Evolutionary conservation across 2,888 invertebrate genomes (phyloP).

Genomic region (Heliconius hortense): DNA sequence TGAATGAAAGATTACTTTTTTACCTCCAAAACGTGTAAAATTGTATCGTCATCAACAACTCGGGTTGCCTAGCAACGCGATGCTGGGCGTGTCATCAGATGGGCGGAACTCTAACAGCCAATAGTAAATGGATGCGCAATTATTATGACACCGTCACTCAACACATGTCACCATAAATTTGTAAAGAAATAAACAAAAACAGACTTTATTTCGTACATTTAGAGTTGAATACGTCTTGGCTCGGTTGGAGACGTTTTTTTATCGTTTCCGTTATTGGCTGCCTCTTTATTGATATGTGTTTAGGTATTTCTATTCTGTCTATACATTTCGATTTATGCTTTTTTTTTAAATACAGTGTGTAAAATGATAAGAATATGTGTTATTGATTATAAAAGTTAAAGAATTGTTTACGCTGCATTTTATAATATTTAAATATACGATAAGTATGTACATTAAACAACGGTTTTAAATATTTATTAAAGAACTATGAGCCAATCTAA

Average conservation of each 20-base stretch:
- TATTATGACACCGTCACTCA: slow-evolving; percentile 75
- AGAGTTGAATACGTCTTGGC: slow-evolving; percentile 43
- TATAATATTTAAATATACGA: no score
- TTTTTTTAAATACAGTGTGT: neutral
- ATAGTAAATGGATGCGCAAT: slow-evolving; percentile 66
- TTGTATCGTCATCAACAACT: slow-evolving; percentile 30
- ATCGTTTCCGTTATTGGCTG: slow-evolving; percentile 61
- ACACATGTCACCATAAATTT: slow-evolving; percentile 55
- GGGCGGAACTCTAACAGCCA: slow-evolving; percentile 58
- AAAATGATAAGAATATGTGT: neutral
- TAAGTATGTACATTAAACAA: no score
- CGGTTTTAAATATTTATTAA: no score
- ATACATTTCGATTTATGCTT: neutral
- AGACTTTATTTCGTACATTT: slow-evolving; percentile 34
- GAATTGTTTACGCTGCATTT: neutral
- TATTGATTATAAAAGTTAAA: neutral
- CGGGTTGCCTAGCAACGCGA: slow-evolving; percentile 57
- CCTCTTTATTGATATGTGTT: slow-evolving; percentile 35
- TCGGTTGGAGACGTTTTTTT: slow-evolving; percentile 24
- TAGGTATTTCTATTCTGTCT: neutral
- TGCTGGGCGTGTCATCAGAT: slow-evolving; percentile 52
- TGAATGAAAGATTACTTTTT: neutral
- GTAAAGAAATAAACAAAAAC: slow-evolving; percentile 37
- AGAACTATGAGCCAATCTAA: no score
- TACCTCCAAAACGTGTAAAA: neutral